Base-by-base conservation (phyloP, 1,140 invertebrate genomes). In the Hetaerina americana region DNA sequence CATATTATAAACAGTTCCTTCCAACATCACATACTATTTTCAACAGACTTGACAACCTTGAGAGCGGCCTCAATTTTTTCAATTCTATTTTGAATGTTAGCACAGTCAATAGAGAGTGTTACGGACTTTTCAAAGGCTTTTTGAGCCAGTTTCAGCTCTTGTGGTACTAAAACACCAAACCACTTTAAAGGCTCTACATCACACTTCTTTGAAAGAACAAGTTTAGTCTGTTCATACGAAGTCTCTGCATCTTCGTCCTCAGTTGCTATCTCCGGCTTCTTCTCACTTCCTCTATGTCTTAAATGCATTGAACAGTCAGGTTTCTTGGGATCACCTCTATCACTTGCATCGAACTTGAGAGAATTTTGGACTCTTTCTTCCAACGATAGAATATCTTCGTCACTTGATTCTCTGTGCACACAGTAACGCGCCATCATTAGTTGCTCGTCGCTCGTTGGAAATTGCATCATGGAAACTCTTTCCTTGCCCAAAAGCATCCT, bases 91-190 rank as follows among this genome's bases (percentile, higher is more conserved):
- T 89, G 87, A 69, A 89, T 79, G 80, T 90, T 90, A 10, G 84
- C 86, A 78, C 86, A 83, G 77, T 88, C 84, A 1, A 88, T 80
- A 68, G 84, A 78, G 79, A 85, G 83, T 71, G 86, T 84, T n/a
- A 90, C 74, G 6, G 86, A 82, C 73, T 86, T 85, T 76, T 86
- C 84, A 77, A 90, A 92, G 75, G 85, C 81, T 74, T 83, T 85
- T 78, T 90, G 88, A 0, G 89, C 87, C 73, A 82, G 84, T 76
- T 85, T 84, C 75, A 92, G 81, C 79, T 87, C 88, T 76, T 89
- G 87, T 1, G 90, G 89, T 0, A 90, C 87, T 31, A 92, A 78
- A 70, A 90, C 83, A 15, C 90, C 90, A 82, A 92, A 92, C 89
- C 90, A 91, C 72, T 86, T 86, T 25, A 91, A 78, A 3, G 90